Percentiles rank a stretch among this genome's conserved stretches.
These are phyloP conservation scores for Pelochelys cantorii DNA, from an alignment of 2,797 vertebrate genomes.

Conservation along the genomic window DNA sequence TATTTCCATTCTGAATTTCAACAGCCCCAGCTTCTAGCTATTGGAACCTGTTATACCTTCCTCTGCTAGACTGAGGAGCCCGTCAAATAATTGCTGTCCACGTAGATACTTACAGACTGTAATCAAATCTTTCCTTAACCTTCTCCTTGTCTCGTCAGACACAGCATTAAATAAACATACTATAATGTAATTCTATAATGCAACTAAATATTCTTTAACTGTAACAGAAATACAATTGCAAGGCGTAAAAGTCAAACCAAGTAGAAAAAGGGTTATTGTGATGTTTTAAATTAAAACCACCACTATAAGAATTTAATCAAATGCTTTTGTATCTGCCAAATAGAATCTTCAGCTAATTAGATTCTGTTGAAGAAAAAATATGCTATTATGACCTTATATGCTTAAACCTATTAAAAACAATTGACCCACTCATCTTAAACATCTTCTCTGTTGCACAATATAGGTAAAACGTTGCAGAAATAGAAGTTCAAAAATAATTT, in stretches of 20 bases:
- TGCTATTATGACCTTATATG: not conserved
- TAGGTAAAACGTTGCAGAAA: not conserved
- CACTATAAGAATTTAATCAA: not conserved
- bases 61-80: not conserved
- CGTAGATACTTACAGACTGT: not conserved
- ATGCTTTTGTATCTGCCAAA: not conserved
- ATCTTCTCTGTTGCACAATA: not conserved
- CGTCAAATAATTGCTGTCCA: not conserved
- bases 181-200: not conserved
- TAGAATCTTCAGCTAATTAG: not conserved
- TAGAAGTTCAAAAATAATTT: not conserved
- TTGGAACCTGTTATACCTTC: not conserved
- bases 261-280: not conserved
- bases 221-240: not conserved
- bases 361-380: not conserved
- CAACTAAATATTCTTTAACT: not conserved
- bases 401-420: slow-evolving; percentile 13
- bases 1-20: not conserved
- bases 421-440: not conserved
- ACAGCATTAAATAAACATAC: not conserved
- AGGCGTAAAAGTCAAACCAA: not conserved
- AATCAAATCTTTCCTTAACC: not conserved
- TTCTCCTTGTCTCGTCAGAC: not conserved
- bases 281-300: not conserved
- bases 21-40: not conserved